Percentiles rank a stretch among this genome's conserved stretches.
Evolutionary conservation across 2,888 invertebrate species (phyloP).

Genomic region (Deilephila porcellus): DNA sequence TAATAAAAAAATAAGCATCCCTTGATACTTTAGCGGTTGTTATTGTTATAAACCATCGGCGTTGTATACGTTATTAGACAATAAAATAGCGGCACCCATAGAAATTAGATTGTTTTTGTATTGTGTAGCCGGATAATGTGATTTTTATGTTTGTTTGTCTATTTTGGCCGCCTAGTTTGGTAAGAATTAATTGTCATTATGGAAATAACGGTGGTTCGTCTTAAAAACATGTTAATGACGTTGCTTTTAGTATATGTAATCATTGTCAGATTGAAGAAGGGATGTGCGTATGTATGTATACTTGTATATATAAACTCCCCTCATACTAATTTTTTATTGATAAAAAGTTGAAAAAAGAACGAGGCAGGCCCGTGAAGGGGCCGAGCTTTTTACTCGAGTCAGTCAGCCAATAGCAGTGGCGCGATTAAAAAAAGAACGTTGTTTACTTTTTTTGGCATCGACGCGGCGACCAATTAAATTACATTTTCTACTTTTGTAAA

Average conservation of each 20-base stretch:
- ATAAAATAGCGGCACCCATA: conserved; percentile 66
- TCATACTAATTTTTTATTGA: neutral
- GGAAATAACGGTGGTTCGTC: neutral
- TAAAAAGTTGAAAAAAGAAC: conserved; percentile 30
- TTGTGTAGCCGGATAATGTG: conserved; percentile 56
- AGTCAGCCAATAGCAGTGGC: conserved; percentile 65
- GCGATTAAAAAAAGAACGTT: conserved; percentile 69
- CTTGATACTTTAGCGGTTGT: conserved; percentile 60
- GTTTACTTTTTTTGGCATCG: conserved; percentile 53
- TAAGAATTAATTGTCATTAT: neutral
- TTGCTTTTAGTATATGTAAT: neutral
- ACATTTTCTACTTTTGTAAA: conserved; percentile 41
- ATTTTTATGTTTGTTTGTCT: conserved; percentile 68
- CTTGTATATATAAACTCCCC: neutral
- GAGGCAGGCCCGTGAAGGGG: conserved; percentile 64
- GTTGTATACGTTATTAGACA: conserved; percentile 64
- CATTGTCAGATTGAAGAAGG: neutral
- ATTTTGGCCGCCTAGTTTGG: conserved; percentile 40
- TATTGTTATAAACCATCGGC: conserved; percentile 67
- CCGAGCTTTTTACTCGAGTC: conserved; percentile 68
- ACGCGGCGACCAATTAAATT: conserved; percentile 54
- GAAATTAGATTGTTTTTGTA: conserved; percentile 70
- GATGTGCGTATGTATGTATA: neutral
- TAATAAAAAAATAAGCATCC: conserved; percentile 77
- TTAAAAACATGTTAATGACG: neutral